Conservation (phyloP, 1,140 invertebrate species). For the Cotesia chilonis region DNA sequence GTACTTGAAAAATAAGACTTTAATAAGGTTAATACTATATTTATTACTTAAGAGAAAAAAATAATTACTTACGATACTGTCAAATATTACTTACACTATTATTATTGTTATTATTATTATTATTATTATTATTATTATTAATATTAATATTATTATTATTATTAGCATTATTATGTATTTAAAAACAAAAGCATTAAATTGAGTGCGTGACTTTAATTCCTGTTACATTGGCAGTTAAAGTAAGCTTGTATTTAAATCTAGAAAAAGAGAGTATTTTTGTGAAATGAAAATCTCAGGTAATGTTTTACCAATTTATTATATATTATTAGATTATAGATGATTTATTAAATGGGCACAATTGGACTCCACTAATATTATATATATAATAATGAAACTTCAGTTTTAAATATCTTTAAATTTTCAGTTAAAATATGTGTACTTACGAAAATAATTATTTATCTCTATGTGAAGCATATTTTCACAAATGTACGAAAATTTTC, state of each 20-base stretch:
- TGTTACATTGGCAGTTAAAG: conserved; percentile 21
- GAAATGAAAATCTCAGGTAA: conserved; percentile 25
- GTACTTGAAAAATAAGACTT: conserved; percentile 6
- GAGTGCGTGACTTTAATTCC: conserved; percentile 4
- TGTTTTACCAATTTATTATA: conserved; percentile 4
- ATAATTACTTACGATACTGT: conserved; percentile 6
- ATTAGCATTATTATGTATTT: neutral
- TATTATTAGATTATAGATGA: neutral
- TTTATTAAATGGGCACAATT: conserved; percentile 7
- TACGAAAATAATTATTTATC: too few relatives aligned
- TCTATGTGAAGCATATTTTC: too few relatives aligned
- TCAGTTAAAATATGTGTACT: too few relatives aligned
- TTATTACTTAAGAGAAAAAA: conserved; percentile 3
- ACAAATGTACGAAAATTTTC: too few relatives aligned
- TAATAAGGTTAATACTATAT: neutral
- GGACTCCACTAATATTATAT: too few relatives aligned
- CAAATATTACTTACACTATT: neutral
- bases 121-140: too few relatives aligned
- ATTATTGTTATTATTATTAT: neutral
- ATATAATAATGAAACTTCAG: too few relatives aligned
- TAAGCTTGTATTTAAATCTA: conserved; percentile 6
- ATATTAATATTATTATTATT: too few relatives aligned
- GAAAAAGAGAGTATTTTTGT: conserved; percentile 34
- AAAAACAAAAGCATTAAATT: conserved; percentile 3
- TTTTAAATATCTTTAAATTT: too few relatives aligned